Conservation (phyloP, 2,888 invertebrate species). For the Mythimna albipuncta region DNA sequence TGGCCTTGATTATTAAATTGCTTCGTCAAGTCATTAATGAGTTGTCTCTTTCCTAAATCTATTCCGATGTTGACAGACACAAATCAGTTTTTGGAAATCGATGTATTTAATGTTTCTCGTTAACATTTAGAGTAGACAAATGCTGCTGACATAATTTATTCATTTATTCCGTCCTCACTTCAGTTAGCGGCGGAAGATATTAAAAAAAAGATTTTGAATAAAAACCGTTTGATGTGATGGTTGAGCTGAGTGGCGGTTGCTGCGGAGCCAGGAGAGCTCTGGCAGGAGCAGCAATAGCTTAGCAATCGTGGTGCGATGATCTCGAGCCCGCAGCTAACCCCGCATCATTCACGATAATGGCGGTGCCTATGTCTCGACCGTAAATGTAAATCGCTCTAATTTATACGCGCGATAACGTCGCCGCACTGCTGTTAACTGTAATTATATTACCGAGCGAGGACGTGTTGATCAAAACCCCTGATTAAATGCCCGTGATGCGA, state of each 20-base stretch:
- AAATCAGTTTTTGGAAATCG: constrained; percentile 46
- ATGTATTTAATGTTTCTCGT: constrained; percentile 55
- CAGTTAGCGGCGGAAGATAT: constrained; percentile 41
- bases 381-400: constrained; percentile 90
- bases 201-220: constrained; percentile 46
- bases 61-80: constrained; percentile 21
- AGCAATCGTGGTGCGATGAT: constrained; percentile 76
- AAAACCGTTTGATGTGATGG: constrained; percentile 49
- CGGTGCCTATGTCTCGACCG: constrained; percentile 86
- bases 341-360: constrained; percentile 89
- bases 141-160: constrained; percentile 51
- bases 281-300: constrained; percentile 61
- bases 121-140: constrained; percentile 55
- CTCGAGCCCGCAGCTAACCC: constrained; percentile 82
- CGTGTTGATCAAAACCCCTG: constrained; percentile 90
- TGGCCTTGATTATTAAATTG: constrained; percentile 22
- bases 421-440: constrained; percentile 90
- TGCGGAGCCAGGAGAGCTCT: constrained; percentile 39
- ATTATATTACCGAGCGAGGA: constrained; percentile 90
- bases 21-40: constrained; percentile 11
- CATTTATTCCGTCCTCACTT: constrained; percentile 53
- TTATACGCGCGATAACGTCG: constrained; percentile 90
- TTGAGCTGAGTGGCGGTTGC: constrained; percentile 28
- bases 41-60: constrained; percentile 27
- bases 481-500: constrained; percentile 84